phyloP scores from a whole-genome alignment of 35 echinoderm and acorn worm species.

The Antedon bifida region DNA sequence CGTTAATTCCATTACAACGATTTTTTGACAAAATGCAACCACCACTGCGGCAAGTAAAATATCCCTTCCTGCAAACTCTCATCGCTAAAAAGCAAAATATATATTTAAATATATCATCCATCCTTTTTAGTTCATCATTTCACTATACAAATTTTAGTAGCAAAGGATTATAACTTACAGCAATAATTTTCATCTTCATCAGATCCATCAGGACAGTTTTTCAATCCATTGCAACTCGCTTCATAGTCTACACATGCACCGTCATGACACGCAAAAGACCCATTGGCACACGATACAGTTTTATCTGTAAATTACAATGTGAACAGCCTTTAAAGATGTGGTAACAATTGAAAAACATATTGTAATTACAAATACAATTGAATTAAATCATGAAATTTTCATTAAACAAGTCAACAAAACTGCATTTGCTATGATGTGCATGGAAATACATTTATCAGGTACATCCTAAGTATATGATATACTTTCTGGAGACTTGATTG shows the following conservation, averaged over 20 bases:
- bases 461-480: no score
- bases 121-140: background rate
- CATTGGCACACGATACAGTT: background rate
- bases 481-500: no score
- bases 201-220: constrained; percentile 26
- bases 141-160: background rate
- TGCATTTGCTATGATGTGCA: no score
- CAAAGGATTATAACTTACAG: constrained; percentile 16
- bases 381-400: no score
- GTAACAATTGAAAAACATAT: no score
- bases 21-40: constrained; percentile 8
- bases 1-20: constrained; percentile 28
- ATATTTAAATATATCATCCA: background rate
- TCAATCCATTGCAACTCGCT: constrained; percentile 33
- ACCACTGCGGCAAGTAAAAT: constrained; percentile 32
- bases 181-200: constrained; percentile 41
- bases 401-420: no score
- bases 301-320: background rate
- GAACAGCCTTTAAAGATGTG: no score
- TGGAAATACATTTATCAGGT: no score
- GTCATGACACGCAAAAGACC: constrained; percentile 17
- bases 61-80: constrained; percentile 25
- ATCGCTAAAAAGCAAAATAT: constrained; percentile 13
- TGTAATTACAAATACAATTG: no score
- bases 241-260: constrained; percentile 38